Evolutionary conservation across 2,113 vertebrate genomes (phyloP), one percentile per base, ranked within the genome.

Genomic region (Coregonus clupeaformis): DNA sequence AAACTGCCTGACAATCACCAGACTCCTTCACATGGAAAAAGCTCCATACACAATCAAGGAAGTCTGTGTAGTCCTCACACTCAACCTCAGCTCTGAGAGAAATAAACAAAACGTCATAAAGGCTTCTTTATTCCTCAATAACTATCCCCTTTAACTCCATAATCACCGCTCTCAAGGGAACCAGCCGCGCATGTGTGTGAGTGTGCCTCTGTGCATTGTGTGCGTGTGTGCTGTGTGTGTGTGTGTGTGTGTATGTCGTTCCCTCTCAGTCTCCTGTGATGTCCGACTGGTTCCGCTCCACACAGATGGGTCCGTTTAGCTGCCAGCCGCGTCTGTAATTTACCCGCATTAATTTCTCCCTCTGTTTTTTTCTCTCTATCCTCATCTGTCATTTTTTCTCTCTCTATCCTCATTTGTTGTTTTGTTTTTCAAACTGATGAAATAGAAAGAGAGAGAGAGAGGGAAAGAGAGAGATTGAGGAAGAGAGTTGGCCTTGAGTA

Each of bases 21-120:
- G 82, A 86, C 80, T 68, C 45, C 57, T 78, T 68, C 70, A 75
- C 16, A 74, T 80, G 80, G 85, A 83, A 47, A 47, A 3, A 12
- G 18, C 7, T 27, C 18, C 16, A 22, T 7, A 45, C 36, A 65
- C 63, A 65, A 14, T 11, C 13, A 18, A 87, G 88, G 85, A 90
- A 90, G 81, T 89, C 86, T 79, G 82, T 85, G 80, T 83, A 88
- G 88, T 91, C 89, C 88, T 87, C 84, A 79, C 85, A 89, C 90
- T 91, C 87, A 87, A 89, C 86, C 84, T 87, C 80, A 81, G 83
- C 81, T 84, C 80, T 85, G 82, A 89, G 91, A 93, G 90, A 93
- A 93, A 92, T 92, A 92, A 93, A 93, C 91, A 92, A 87, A 89
- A 85, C 86, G 86, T 86, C 79, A 91, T 89, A 91, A 93, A 91